Evolutionary conservation across 2,113 vertebrate genomes (phyloP).

Genomic region (Ptilorrhoa leucosticta): DNA sequence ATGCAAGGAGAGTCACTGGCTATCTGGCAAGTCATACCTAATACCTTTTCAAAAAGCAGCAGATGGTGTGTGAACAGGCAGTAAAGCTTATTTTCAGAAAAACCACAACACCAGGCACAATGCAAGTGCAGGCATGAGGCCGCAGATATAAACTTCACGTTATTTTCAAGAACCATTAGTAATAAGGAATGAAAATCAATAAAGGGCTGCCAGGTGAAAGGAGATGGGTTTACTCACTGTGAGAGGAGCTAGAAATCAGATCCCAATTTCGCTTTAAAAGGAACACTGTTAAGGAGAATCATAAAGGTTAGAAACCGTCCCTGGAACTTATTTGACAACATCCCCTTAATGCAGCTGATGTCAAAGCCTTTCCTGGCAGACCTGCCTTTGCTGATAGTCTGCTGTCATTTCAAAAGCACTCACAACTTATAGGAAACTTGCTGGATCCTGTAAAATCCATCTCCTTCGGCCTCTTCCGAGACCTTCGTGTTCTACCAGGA

Average conservation of each 20-base stretch:
- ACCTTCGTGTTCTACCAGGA: not conserved
- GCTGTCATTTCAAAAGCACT: not conserved
- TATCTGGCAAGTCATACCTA: not conserved
- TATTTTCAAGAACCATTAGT: not conserved
- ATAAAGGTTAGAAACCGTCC: not conserved
- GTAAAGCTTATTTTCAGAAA: constrained; percentile 33
- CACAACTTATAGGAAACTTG: not conserved
- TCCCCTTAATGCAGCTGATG: not conserved
- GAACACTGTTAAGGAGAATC: not conserved
- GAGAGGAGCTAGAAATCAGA: not conserved
- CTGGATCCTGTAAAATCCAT: not conserved
- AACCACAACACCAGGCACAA: constrained; percentile 14
- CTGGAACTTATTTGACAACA: not conserved
- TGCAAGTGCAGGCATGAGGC: not conserved
- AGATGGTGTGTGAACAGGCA: constrained; percentile 15
- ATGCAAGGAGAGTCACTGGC: not conserved
- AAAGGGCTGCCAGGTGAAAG: not conserved
- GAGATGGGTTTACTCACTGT: not conserved
- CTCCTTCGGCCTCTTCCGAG: not conserved
- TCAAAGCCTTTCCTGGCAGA: not conserved
- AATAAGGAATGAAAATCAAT: constrained; percentile 29
- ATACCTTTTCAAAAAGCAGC: constrained; percentile 13
- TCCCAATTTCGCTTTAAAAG: not conserved
- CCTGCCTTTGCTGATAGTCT: not conserved
- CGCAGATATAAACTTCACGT: not conserved